Evolutionary conservation across 2,888 invertebrate genomes (phyloP).

Genomic region (Monopis laevigella): DNA sequence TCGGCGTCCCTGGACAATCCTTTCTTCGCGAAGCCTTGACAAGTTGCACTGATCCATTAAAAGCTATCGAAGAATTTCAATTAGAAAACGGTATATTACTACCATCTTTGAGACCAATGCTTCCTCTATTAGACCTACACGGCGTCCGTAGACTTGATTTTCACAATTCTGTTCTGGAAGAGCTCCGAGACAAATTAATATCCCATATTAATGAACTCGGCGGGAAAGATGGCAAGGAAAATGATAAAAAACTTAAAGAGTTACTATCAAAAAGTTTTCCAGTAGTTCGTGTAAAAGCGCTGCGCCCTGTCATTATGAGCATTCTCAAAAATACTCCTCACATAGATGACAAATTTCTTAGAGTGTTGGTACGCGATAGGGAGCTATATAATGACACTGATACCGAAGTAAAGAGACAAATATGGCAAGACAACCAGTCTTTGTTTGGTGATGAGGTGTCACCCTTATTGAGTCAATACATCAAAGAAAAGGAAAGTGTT

Average conservation of each 20-base stretch:
- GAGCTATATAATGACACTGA: slow-evolving; percentile 94
- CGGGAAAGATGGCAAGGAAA: slow-evolving; percentile 73
- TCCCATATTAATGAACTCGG: slow-evolving; percentile 87
- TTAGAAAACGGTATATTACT: slow-evolving; percentile 90
- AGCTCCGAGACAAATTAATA: slow-evolving; percentile 72
- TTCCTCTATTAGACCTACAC: slow-evolving; percentile 94
- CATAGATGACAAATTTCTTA: slow-evolving; percentile 83
- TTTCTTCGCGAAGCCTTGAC: slow-evolving; percentile 90
- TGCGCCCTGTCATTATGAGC: slow-evolving; percentile 95
- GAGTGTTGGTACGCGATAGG: slow-evolving; percentile 76
- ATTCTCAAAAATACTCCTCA: slow-evolving; percentile 92
- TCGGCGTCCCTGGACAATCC: slow-evolving; percentile 88
- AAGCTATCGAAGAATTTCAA: slow-evolving; percentile 99
- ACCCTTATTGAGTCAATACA: slow-evolving; percentile 92
- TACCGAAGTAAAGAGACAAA: slow-evolving; percentile 96
- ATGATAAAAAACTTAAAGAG: slow-evolving; percentile 88
- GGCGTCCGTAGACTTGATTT: slow-evolving; percentile 93
- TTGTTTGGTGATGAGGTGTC: slow-evolving; percentile 98
- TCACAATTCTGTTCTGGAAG: slow-evolving; percentile 92
- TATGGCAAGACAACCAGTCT: slow-evolving; percentile 98
- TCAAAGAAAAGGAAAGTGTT: slow-evolving; percentile 91
- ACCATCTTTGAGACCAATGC: slow-evolving; percentile 92
- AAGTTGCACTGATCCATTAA: slow-evolving; percentile 94
- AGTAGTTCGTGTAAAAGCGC: slow-evolving; percentile 88
- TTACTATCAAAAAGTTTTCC: slow-evolving; percentile 92